Percentiles rank a stretch among this genome's conserved stretches.
Evolutionary conservation across 2,888 invertebrate genomes (phyloP).

Genomic region (Deroplatys truncata): DNA sequence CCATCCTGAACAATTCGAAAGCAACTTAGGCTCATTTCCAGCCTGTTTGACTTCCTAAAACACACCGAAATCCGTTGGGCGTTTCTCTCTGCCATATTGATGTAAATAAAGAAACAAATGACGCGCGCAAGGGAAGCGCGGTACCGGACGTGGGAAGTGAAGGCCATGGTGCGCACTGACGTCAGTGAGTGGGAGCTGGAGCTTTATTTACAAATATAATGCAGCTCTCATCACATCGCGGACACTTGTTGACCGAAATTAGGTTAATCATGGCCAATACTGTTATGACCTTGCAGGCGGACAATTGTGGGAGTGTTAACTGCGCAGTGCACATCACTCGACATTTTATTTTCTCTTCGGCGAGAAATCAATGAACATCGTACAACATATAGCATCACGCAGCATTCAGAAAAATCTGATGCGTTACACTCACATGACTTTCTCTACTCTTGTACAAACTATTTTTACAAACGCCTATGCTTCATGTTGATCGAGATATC

Average conservation of each 20-base stretch:
- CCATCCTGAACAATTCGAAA: too few relatives aligned
- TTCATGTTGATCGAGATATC: too few relatives aligned
- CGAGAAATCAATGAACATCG: neutral
- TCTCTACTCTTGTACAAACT: too few relatives aligned
- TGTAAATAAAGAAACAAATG: neutral
- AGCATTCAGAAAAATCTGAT: too few relatives aligned
- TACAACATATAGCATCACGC: too few relatives aligned
- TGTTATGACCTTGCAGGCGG: neutral
- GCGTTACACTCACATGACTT: too few relatives aligned
- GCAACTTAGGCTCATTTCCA: neutral
- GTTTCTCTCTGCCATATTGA: neutral
- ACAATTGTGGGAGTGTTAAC: neutral
- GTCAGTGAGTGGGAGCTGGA: neutral
- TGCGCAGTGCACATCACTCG: neutral
- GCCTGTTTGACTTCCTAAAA: neutral
- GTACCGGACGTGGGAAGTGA: neutral
- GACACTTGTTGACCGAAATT: neutral
- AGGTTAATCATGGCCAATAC: constrained; percentile 1
- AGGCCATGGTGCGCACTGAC: neutral
- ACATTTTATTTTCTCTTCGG: neutral
- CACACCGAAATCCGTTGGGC: neutral
- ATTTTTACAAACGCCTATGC: too few relatives aligned
- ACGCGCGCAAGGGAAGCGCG: neutral
- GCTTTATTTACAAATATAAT: neutral
- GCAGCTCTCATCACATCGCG: neutral